Evolutionary conservation across 2,113 vertebrate species (phyloP).

Genomic region (Arizona elegans): DNA sequence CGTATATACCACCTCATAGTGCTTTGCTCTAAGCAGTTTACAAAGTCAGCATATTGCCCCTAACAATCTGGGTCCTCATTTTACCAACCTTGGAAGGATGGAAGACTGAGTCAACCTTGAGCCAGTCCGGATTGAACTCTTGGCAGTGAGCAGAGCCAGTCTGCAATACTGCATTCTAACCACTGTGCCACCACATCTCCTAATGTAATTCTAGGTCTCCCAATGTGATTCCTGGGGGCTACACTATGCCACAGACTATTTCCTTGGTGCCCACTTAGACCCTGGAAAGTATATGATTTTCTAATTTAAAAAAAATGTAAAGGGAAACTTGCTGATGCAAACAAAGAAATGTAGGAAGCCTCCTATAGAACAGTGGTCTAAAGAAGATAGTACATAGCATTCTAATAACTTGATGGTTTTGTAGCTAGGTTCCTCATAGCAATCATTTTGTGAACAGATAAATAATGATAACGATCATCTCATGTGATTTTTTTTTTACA

Average conservation of each 20-base stretch:
- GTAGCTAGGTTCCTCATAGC: background rate
- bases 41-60: background rate
- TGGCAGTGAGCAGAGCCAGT: background rate
- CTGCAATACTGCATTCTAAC: background rate
- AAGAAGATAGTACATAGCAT: background rate
- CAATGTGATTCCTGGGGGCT: background rate
- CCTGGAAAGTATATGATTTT: background rate
- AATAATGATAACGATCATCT: background rate
- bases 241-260: background rate
- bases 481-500: background rate
- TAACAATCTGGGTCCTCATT: background rate
- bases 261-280: background rate
- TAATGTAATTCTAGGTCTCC: background rate
- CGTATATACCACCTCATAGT: background rate
- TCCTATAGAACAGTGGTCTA: background rate
- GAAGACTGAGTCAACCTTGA: background rate
- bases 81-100: background rate
- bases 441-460: background rate
- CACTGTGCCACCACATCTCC: background rate
- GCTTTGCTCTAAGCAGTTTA: background rate
- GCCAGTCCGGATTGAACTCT: background rate
- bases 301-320: background rate
- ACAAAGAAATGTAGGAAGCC: background rate
- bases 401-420: background rate
- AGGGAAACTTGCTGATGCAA: background rate